Evolutionary conservation across 2,113 vertebrate genomes (phyloP), one percentile per base, ranked within the genome.

Genomic region (Donacobius atricapilla): DNA sequence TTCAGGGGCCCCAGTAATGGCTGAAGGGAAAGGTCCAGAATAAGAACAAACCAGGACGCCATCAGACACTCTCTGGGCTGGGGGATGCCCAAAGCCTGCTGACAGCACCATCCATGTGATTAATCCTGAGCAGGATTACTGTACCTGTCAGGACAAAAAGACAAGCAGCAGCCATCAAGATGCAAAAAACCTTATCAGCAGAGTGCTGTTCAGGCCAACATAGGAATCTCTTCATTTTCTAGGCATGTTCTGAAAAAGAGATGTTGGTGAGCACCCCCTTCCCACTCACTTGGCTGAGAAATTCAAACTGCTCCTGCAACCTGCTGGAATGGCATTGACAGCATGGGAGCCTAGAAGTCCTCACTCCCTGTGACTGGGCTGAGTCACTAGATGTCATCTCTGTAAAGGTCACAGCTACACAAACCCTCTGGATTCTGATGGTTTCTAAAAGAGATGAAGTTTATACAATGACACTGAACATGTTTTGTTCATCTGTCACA

Each of bases 131-230:
- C 4, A 7, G 25, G 64, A 63, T 81, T 57, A 93, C 78, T 50
- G 22, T 94, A 97, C 96, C 95, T 95, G 91, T 48, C 45, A 80
- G 63, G 33, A 94, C 57, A 75, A 90, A 71, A n/a, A 92, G 57
- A 39, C 0, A 4, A 71, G 75, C 57, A 53, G 82, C 50, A 23
- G 54, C 31, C 65, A 90, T 31, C 48, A 78, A 22, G 70, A 56
- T 47, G 51, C 28, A 44, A 60, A 96, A 31, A 83, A 35, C 28
- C 40, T 85, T 91, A 71, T 13, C 13, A 45, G 71, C 57, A 53
- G 39, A 70, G 27, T 2, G 27, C 4, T 65, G 77, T 54, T 27
- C 48, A 21, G 64, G 33, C 42, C n/a, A 40, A 73, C 42, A 4
- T 22, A 3, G 58, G 33, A 63, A 78, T 15, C 22, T 91, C 84